Evolutionary conservation across 2,113 vertebrate species (phyloP).

Genomic region (Turnix velox): DNA sequence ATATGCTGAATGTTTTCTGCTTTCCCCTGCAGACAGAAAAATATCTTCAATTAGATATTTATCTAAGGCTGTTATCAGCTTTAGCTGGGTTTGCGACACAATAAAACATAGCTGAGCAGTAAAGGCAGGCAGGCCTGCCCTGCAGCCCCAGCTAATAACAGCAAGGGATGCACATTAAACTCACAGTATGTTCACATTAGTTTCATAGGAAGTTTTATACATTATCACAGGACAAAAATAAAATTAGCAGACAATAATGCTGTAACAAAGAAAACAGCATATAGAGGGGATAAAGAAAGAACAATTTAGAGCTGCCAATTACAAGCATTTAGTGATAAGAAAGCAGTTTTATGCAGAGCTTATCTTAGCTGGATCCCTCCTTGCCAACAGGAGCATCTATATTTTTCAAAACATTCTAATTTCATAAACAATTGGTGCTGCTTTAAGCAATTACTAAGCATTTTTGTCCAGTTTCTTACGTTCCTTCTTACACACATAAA

Average conservation of each 20-base stretch:
- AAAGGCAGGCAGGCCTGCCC: slow-evolving; percentile 1
- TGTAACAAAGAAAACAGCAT: background rate
- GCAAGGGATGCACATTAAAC: slow-evolving; percentile 10
- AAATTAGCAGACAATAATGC: slow-evolving; percentile 26
- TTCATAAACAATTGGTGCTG: background rate
- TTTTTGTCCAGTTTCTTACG: background rate
- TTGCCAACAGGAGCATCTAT: background rate
- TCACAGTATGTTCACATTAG: slow-evolving; percentile 1
- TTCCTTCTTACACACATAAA: background rate
- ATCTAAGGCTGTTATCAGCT: background rate
- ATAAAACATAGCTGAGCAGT: background rate
- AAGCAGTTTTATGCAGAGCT: background rate
- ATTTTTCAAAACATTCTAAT: background rate
- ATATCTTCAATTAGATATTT: slow-evolving; percentile 37
- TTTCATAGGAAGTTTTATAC: background rate
- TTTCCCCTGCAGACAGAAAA: slow-evolving; percentile 18
- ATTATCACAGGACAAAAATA: slow-evolving; percentile 19
- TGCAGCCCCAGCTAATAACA: background rate
- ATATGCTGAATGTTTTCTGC: background rate
- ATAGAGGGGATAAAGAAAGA: background rate
- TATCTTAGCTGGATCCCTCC: slow-evolving; percentile 3
- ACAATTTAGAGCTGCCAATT: background rate
- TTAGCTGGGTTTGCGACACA: background rate
- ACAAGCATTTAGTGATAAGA: background rate
- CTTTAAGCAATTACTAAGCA: background rate